phyloP scores from a whole-genome alignment of 2,113 vertebrate genomes.

The Gymnobelideus leadbeateri region DNA sequence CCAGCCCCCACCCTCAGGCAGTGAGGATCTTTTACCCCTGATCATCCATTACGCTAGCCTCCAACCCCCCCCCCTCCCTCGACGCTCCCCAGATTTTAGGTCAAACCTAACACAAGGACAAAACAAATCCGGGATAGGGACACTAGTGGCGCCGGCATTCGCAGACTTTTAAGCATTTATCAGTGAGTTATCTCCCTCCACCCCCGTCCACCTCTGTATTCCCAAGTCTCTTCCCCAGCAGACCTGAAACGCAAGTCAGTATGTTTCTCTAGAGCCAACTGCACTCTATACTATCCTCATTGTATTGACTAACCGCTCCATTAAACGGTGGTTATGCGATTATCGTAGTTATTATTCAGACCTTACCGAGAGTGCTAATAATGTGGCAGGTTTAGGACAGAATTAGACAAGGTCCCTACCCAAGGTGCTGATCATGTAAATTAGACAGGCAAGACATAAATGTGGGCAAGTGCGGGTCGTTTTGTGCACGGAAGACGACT shows the following conservation, averaged over 20 bases:
- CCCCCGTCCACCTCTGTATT: not conserved
- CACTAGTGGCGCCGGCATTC: not conserved
- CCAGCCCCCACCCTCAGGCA: not conserved
- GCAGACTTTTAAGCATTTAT: not conserved
- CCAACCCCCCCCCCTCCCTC: not conserved
- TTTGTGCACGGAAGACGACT: not conserved
- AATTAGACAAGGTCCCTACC: not conserved
- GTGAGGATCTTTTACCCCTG: not conserved
- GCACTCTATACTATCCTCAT: not conserved
- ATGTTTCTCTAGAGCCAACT: not conserved
- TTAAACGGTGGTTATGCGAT: conserved; percentile 2
- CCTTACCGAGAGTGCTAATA: not conserved
- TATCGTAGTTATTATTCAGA: conserved; percentile 14
- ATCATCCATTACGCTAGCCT: not conserved
- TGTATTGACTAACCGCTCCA: conserved; percentile 1
- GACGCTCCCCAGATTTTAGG: not conserved
- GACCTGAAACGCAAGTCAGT: not conserved
- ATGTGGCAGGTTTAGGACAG: not conserved
- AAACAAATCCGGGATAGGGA: accelerated
- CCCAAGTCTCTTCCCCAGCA: not conserved
- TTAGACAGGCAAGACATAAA: not conserved
- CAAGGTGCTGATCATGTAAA: not conserved
- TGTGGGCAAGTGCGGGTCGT: not conserved
- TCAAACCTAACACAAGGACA: not conserved
- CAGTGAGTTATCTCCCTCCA: not conserved